Evolutionary conservation across 53 echinoderm and acorn worm genomes (phyloP), one percentile per base, ranked within the genome.

Genomic region (Astropecten irregularis): DNA sequence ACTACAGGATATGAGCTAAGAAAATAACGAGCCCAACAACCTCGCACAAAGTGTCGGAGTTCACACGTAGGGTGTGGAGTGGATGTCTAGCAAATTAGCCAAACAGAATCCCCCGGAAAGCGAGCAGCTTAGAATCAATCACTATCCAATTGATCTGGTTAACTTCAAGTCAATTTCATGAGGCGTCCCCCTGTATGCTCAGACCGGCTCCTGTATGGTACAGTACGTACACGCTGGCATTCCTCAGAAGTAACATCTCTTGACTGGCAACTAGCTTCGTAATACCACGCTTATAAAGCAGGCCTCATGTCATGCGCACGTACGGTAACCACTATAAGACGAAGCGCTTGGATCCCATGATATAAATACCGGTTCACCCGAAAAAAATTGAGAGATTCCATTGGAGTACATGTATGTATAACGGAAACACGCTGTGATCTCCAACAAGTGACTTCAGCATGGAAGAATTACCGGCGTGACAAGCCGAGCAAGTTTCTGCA

Each of bases 1-100:
- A 62, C 47, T 18, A 46, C 85, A 85, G 85, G 85, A 85, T 85
- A 85, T 85, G 85, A 85, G 60, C 72, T 85, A 85, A 85, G 85
- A 60, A 49, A 71, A 71, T 85, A 85, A 85, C 48, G 32, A 62
- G 72, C 49, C 40, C 62, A 85, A 85, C 72, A 72, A 61, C 67
- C 62, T 85, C 48, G 48, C 59, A 56, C 26, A 56, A 84, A 69
- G 46, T 8, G 27, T 31, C 25, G 34, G 14, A 22, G 69, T 69
- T 84, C 84, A 84, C 68, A 59, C 69, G 16, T 68, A 1, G 22
- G 29, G 69, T 55, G 68, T 26, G 68, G 67, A 83, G 55, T 51
- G 66, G 68, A 66, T 83, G 83, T 66, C 40, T 27, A 25, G 25
- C 23, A 50, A 60, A 79, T 79, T 60, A 79, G 79, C 48, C 15